Conservation (phyloP, 2,888 invertebrate genomes). For the Apotomis betuletana region DNA sequence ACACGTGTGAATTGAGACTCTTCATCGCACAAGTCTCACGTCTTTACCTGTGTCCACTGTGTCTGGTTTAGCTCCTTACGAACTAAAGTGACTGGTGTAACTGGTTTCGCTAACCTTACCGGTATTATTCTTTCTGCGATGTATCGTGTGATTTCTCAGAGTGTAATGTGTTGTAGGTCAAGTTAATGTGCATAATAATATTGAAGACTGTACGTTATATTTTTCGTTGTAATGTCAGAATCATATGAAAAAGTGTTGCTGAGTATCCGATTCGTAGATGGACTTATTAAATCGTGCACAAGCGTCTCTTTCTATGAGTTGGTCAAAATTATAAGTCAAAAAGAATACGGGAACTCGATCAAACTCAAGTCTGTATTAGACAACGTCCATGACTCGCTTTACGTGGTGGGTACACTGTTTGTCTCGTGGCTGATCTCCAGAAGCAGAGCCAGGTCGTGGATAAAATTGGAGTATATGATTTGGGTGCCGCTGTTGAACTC, state of each 20-base stretch:
- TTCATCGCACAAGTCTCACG: background rate
- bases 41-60: too few species aligned
- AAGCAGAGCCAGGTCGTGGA: background rate
- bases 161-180: background rate
- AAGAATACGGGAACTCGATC: background rate
- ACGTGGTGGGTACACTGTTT: background rate
- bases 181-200: background rate
- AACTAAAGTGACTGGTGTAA: background rate
- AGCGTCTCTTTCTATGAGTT: background rate
- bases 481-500: background rate
- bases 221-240: background rate
- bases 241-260: background rate
- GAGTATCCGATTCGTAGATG: background rate
- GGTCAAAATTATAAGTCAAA: background rate
- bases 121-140: background rate
- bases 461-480: background rate
- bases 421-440: background rate
- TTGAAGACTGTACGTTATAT: background rate
- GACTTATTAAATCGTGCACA: background rate
- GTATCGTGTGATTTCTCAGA: background rate
- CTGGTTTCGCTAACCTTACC: background rate
- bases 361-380: background rate
- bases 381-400: background rate
- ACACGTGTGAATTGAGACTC: background rate
- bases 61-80: too few species aligned